These are phyloP conservation scores for Bombus polaris DNA, from an alignment of 1,140 invertebrate species.

Conservation along the genomic window DNA sequence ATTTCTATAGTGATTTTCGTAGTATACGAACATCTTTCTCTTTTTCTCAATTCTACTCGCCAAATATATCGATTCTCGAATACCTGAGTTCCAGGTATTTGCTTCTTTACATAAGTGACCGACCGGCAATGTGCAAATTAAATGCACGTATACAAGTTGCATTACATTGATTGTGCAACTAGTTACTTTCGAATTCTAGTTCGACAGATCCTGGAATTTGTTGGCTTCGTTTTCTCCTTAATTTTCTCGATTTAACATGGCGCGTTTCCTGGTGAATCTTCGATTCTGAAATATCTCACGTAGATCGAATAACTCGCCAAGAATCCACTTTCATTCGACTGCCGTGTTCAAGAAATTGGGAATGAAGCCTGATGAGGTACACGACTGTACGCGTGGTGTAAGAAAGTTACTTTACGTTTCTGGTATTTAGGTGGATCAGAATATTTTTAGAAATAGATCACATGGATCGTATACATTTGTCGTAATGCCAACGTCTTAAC, in stretches of 20 bases:
- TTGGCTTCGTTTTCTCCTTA: neutral
- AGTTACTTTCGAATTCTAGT: conserved; percentile 14
- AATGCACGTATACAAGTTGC: neutral
- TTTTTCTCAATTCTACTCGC: neutral
- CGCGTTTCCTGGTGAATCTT: too few relatives aligned
- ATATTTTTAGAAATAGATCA: neutral
- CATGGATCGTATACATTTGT: too few relatives aligned
- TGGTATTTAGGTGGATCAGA: neutral
- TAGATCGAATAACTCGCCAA: neutral
- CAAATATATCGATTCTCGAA: neutral
- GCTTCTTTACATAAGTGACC: neutral
- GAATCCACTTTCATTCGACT: conserved; percentile 3
- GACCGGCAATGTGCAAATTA: conserved; percentile 1
- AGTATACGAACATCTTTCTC: too few relatives aligned
- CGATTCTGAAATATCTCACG: conserved; percentile 2
- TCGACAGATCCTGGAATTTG: neutral
- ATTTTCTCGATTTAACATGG: neutral
- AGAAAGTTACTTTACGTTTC: neutral
- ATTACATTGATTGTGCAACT: neutral
- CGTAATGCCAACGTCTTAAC: too few relatives aligned
- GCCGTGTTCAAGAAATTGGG: neutral
- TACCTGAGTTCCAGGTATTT: neutral
- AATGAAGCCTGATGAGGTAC: neutral
- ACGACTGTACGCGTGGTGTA: neutral
- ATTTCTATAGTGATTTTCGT: too few relatives aligned